Evolutionary conservation across 2,888 invertebrate species (phyloP).

Genomic region (Rutpela maculata): DNA sequence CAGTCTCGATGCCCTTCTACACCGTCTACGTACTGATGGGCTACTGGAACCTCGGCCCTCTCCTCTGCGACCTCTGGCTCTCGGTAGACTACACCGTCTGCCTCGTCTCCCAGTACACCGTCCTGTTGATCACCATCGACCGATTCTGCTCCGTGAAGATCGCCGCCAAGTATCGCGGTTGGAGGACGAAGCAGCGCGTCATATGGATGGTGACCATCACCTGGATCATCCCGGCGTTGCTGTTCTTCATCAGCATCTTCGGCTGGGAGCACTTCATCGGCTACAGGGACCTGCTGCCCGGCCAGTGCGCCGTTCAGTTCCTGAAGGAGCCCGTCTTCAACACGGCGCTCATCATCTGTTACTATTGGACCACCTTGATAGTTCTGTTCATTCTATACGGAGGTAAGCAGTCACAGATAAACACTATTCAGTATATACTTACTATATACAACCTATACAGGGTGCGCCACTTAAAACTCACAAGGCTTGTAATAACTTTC

Average conservation of each 20-base stretch:
- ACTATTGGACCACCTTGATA: conserved; percentile 85
- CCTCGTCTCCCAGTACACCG: conserved; percentile 98
- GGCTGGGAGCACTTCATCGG: conserved; percentile 99
- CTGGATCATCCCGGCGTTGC: conserved; percentile 96
- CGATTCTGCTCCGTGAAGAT: conserved; percentile 99
- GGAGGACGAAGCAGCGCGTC: conserved; percentile 95
- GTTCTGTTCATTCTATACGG: conserved; percentile 97
- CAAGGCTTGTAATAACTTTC: too few relatives aligned
- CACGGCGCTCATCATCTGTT: conserved; percentile 95
- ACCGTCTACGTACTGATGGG: conserved; percentile 97
- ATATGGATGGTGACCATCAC: conserved; percentile 97
- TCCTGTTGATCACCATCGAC: conserved; percentile 98
- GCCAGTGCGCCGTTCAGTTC: conserved; percentile 97
- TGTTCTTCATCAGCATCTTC: conserved; percentile 98
- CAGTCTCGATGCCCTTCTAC: conserved; percentile 99
- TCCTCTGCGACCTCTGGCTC: conserved; percentile 98
- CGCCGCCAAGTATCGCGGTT: conserved; percentile 96
- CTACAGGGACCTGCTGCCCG: conserved; percentile 88
- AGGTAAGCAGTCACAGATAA: conserved; percentile 74
- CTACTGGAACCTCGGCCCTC: conserved; percentile 96
- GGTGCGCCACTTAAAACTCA: too few relatives aligned
- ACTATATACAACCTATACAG: too few relatives aligned
- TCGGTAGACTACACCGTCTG: conserved; percentile 99
- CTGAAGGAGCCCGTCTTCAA: conserved; percentile 98
- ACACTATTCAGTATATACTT: too few relatives aligned